Percentiles rank a stretch among this genome's conserved stretches.
Conservation (phyloP, 2,113 vertebrate genomes). For the Leiothrix lutea region DNA sequence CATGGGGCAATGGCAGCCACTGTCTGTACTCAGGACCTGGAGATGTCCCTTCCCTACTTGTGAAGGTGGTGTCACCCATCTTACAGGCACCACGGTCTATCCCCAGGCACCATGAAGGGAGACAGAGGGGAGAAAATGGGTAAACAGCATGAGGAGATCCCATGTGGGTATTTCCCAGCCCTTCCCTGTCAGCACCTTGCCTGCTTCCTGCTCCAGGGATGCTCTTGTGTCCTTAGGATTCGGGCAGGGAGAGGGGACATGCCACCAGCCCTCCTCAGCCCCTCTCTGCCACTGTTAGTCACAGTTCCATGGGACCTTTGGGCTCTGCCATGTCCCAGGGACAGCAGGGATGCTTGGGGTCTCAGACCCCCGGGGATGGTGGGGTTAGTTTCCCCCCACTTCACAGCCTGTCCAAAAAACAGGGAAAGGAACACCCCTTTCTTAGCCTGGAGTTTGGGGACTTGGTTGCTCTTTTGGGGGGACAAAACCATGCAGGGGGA, state of each 20-base stretch:
- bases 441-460: fast-evolving
- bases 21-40: background rate
- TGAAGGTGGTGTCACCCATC: background rate
- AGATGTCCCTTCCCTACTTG: background rate
- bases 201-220: background rate
- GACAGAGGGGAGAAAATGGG: fast-evolving
- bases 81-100: background rate
- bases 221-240: background rate
- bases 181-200: background rate
- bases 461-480: background rate
- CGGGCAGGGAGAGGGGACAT: fast-evolving
- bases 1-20: background rate
- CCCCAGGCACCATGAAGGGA: fast-evolving
- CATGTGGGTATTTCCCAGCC: fast-evolving
- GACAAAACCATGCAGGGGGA: background rate
- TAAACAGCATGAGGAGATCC: background rate
- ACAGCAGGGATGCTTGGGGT: background rate
- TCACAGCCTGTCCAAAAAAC: background rate
- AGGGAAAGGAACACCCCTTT: background rate
- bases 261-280: background rate
- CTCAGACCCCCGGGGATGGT: background rate
- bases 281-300: background rate
- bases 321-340: background rate
- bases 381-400: background rate
- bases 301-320: fast-evolving